Conservation (phyloP, 1,140 invertebrate species). For the Colletes latitarsis region DNA sequence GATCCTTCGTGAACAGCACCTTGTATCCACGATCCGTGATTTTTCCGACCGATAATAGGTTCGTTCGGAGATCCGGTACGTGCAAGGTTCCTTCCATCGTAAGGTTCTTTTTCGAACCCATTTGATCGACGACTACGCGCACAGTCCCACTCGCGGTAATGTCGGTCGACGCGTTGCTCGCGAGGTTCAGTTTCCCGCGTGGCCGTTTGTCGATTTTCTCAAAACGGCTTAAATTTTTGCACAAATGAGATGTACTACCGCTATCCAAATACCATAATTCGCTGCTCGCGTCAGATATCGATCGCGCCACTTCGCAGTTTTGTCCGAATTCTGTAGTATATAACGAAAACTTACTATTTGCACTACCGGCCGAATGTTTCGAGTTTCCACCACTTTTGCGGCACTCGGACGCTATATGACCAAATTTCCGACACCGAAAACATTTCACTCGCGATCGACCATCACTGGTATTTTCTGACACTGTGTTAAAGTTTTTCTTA, state of each 20-base stretch:
- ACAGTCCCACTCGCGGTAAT: conserved; percentile 5
- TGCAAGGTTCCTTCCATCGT: background rate
- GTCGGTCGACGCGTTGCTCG: background rate
- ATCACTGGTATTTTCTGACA: background rate
- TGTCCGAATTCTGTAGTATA: background rate
- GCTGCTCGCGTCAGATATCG: background rate
- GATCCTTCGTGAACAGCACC: conserved; percentile 1
- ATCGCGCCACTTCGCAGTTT: background rate
- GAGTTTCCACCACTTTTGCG: background rate
- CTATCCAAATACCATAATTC: conserved; percentile 7
- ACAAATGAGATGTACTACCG: conserved; percentile 4
- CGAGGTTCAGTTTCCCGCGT: background rate
- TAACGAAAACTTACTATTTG: background rate
- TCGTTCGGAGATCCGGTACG: conserved; percentile 12
- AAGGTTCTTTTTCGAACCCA: background rate
- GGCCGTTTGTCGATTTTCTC: background rate
- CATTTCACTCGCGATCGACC: background rate
- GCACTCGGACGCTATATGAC: background rate
- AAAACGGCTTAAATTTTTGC: background rate
- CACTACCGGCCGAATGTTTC: background rate
- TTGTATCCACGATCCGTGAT: conserved; percentile 45
- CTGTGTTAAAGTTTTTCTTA: background rate
- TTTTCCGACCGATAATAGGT: conserved; percentile 37
- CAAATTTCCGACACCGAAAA: conserved; percentile 8
- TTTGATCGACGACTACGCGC: background rate